Base-by-base conservation (phyloP, 2,888 invertebrate genomes). In the Sesia apiformis region DNA sequence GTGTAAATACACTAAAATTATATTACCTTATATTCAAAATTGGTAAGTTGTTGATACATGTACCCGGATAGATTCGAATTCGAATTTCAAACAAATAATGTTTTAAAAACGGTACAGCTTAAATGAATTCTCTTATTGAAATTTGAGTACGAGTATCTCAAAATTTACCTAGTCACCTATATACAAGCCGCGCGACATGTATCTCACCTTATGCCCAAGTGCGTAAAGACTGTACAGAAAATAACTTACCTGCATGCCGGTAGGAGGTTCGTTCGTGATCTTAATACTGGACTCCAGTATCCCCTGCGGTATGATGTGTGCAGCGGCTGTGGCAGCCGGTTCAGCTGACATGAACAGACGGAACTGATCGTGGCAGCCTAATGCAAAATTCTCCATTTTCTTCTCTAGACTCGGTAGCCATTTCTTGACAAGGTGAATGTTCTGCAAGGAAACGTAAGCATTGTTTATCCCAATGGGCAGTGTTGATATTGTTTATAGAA, bases 201-300 rank as follows among this genome's bases (percentile, higher is more conserved):
- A 23, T 23, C 23, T 23, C 2, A 23, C 23, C 23, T 23, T 23
- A 23, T 23, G 23, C 23, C 23, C 23, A 1, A 2, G 23, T 23
- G 23, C 7, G 42, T 7, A 42, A 6, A 7, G 4, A 52, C 7
- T 42, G 7, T 42, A 42, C 1, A 42, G 7, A 3, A 42, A 7
- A 42, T 6, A 6, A 7, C 38, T 40, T 59, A 87, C 90, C 78
- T 93, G 91, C 97, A 98, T 98, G 53, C 98, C 98, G 1, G 97
- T 97, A 0, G 98, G 98, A 0, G 98, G 98, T 80, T 98, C 98
- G 74, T 98, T 98, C 3, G 98, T 98, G 58, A 98, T 98, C 90
- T 98, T 98, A 64, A 98, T 98, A 7, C 97, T 97, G 0, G 97
- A 96, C 78, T 98, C 98, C 53, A 98, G 84, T 58, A 98, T 97